A percentile compares a stretch with the other conserved stretches of the same genome.
phyloP scores from a whole-genome alignment of 2,113 vertebrate genomes.

The Cathartes aura region DNA sequence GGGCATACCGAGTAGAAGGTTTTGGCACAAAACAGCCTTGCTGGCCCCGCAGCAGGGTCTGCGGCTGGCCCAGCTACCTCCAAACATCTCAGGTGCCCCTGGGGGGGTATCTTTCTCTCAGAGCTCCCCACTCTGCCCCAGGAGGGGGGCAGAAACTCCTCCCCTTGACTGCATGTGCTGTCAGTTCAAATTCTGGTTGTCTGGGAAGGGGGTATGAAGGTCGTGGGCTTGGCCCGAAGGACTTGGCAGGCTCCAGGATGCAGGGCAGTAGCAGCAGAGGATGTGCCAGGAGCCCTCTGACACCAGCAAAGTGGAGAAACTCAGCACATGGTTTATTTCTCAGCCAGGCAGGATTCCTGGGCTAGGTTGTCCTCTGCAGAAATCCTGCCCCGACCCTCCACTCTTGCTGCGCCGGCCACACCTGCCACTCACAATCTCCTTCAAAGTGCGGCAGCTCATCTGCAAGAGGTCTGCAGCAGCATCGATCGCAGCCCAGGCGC shows the following conservation, averaged over 20 bases:
- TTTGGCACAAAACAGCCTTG: not conserved
- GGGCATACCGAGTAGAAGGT: not conserved
- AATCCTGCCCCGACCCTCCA: not conserved
- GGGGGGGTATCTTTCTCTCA: not conserved
- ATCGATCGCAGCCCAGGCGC: fast-evolving
- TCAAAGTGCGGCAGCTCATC: not conserved
- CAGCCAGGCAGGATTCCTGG: not conserved
- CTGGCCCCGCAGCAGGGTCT: fast-evolving
- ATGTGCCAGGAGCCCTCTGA: not conserved
- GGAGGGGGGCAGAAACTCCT: not conserved
- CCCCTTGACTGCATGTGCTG: not conserved
- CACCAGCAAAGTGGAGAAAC: not conserved
- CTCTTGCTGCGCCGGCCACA: too few relatives aligned
- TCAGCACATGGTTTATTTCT: not conserved
- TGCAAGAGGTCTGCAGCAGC: not conserved
- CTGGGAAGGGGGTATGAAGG: not conserved
- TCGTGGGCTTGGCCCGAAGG: fast-evolving
- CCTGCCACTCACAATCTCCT: not conserved
- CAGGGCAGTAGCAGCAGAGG: not conserved
- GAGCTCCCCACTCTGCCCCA: not conserved
- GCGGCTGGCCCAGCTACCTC: not conserved
- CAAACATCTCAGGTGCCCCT: not conserved
- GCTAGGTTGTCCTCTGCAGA: not conserved
- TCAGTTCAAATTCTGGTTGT: not conserved
- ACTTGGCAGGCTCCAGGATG: not conserved